Percentiles rank a stretch among this genome's conserved stretches.
Conservation (phyloP, 2,888 invertebrate species). For the Drosophila setosimentum region DNA sequence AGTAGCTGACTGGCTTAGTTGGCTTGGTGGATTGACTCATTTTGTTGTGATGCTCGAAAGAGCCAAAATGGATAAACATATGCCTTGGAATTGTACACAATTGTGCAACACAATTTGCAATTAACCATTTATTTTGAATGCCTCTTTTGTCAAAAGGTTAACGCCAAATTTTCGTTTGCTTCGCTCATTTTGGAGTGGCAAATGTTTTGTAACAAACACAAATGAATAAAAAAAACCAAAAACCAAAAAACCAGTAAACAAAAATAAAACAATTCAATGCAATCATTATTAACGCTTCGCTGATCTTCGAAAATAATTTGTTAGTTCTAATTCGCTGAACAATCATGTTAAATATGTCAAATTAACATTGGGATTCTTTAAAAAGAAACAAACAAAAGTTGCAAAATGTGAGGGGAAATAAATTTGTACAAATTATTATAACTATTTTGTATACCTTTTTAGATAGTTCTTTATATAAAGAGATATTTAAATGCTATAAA, state of each 20-base stretch:
- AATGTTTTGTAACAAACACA: slow-evolving; percentile 43
- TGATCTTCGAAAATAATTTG: slow-evolving; percentile 20
- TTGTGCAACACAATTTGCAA: slow-evolving; percentile 58
- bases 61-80: slow-evolving; percentile 9
- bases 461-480: neutral
- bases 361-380: slow-evolving; percentile 45
- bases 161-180: slow-evolving; percentile 15
- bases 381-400: no score
- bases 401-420: neutral
- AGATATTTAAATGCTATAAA: no score
- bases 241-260: neutral
- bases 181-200: slow-evolving; percentile 27
- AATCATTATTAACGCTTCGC: slow-evolving; percentile 65
- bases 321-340: slow-evolving; percentile 38
- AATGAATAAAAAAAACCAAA: neutral
- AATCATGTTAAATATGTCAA: slow-evolving; percentile 53
- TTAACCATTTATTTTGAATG: slow-evolving; percentile 50
- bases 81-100: slow-evolving; percentile 49
- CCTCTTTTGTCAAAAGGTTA: slow-evolving; percentile 44
- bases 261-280: slow-evolving; percentile 17
- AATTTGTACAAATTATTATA: neutral
- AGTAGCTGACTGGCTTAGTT: neutral
- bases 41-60: neutral
- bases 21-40: slow-evolving; percentile 17
- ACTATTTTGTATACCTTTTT: neutral